Evolutionary conservation across 2,797 vertebrate species (phyloP).

Genomic region (Mus minutoides): DNA sequence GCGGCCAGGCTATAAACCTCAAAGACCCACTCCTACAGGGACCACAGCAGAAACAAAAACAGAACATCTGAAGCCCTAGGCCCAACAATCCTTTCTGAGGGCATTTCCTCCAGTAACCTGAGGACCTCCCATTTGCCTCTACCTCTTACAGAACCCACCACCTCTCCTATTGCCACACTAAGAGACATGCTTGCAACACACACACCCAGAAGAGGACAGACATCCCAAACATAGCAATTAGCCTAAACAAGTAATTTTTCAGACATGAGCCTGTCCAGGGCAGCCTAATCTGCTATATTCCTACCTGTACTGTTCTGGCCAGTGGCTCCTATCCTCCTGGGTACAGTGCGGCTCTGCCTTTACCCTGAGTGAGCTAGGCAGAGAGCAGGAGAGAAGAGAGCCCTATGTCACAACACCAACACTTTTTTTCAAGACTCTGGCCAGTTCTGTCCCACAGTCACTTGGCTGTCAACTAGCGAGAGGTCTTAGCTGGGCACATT

Average conservation of each 20-base stretch:
- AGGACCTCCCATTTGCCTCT: neutral
- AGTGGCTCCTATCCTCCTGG: neutral
- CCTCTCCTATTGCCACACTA: neutral
- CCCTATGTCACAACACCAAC: neutral
- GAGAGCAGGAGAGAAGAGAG: neutral
- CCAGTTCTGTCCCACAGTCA: neutral
- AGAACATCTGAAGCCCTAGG: neutral
- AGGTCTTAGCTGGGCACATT: neutral
- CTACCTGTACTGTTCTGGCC: neutral
- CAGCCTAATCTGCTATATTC: neutral
- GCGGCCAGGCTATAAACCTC: neutral
- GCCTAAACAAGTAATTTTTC: neutral
- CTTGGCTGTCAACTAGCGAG: too few species aligned
- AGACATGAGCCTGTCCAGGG: neutral
- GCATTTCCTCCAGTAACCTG: neutral
- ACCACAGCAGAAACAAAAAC: neutral
- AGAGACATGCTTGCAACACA: neutral
- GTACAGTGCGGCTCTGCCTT: neutral
- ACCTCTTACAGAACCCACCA: neutral
- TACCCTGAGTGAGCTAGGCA: neutral
- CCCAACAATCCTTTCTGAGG: neutral
- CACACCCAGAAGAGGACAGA: neutral
- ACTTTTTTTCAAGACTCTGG: neutral
- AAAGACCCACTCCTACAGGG: neutral
- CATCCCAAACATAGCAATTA: neutral